phyloP scores from a whole-genome alignment of 2,797 vertebrate genomes.

The Lagorchestes hirsutus region DNA sequence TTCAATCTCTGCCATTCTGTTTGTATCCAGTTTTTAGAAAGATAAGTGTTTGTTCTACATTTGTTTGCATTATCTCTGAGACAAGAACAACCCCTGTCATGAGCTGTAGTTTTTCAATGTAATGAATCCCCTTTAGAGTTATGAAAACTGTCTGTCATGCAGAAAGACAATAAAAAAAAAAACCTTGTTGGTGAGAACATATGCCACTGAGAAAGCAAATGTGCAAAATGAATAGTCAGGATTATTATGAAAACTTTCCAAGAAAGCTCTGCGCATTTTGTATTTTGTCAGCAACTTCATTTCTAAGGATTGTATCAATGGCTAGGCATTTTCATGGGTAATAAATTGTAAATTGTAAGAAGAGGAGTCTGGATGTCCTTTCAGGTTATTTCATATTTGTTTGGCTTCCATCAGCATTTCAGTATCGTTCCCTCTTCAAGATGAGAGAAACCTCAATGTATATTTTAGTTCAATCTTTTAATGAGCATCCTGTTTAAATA shows the following conservation, averaged over 20 bases:
- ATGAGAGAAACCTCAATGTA: neutral
- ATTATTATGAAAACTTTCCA: neutral
- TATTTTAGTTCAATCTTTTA: neutral
- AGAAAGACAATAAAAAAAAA: constrained; percentile 20
- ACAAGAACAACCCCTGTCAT: constrained; percentile 25
- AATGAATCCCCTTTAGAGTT: constrained; percentile 52
- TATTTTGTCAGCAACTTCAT: neutral
- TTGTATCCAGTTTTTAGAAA: neutral
- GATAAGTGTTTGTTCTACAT: neutral
- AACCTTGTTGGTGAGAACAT: constrained; percentile 50
- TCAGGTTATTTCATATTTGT: neutral
- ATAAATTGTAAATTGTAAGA: neutral
- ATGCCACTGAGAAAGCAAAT: constrained; percentile 34
- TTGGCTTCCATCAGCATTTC: neutral
- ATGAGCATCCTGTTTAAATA: neutral
- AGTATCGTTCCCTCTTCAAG: neutral
- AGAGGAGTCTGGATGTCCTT: neutral
- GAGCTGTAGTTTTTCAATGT: constrained; percentile 39
- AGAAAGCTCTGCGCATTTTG: neutral
- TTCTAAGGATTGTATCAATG: neutral
- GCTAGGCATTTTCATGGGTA: neutral
- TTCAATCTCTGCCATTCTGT: neutral
- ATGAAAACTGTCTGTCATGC: constrained; percentile 51
- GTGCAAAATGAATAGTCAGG: constrained; percentile 10
- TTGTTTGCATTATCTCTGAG: constrained; percentile 52